Percentiles rank a stretch among this genome's conserved stretches.
Evolutionary conservation across 2,113 vertebrate genomes (phyloP).

Genomic region (Labrus mixtus): DNA sequence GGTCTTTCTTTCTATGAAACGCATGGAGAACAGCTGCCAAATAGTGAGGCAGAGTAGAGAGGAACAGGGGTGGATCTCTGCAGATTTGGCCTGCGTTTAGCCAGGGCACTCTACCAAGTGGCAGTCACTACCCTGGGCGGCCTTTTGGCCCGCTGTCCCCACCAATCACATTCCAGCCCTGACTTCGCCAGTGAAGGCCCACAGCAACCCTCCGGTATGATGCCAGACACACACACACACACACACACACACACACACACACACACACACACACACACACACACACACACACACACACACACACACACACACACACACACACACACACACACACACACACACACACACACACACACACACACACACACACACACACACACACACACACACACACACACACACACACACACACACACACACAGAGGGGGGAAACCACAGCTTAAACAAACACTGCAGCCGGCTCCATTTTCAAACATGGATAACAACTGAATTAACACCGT

Average conservation of each 20-base stretch:
- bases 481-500: slow-evolving; percentile 80
- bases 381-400: slow-evolving; percentile 33
- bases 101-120: slow-evolving; percentile 73
- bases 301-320: too few relatives aligned
- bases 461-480: slow-evolving; percentile 79
- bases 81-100: slow-evolving; percentile 74
- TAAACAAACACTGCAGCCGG: slow-evolving; percentile 66
- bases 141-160: slow-evolving; percentile 74
- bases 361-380: slow-evolving; percentile 20
- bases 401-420: slow-evolving; percentile 35
- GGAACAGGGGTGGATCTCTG: slow-evolving; percentile 57
- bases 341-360: slow-evolving; percentile 46
- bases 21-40: slow-evolving; percentile 32
- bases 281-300: too few relatives aligned
- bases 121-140: slow-evolving; percentile 69
- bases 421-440: slow-evolving; percentile 43
- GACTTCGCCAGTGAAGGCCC: slow-evolving; percentile 65
- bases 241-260: slow-evolving; percentile 33
- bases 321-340: too few relatives aligned
- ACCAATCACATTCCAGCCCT: slow-evolving; percentile 74
- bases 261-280: slow-evolving; percentile 5
- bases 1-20: slow-evolving; percentile 39
- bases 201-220: slow-evolving; percentile 63
- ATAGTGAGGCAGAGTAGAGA: slow-evolving; percentile 28
- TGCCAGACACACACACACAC: slow-evolving; percentile 61